phyloP scores from a whole-genome alignment of 2,797 vertebrate genomes.

The Cyclopterus lumpus region DNA sequence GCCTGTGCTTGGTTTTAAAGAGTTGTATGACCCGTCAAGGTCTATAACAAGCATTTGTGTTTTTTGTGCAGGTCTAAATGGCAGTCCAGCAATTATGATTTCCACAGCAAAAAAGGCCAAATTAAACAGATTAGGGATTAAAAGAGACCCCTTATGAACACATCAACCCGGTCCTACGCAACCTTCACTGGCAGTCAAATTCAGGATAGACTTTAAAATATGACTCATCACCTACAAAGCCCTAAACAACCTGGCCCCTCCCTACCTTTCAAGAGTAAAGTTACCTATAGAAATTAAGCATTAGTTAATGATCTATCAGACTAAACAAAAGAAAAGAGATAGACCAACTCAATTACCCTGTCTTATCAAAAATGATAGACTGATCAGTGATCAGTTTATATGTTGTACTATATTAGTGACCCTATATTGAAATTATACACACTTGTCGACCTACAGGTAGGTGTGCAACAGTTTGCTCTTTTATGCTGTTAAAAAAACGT shows the following conservation, averaged over 20 bases:
- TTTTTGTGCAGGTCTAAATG: neutral
- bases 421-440: neutral
- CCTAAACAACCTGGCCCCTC: too few species aligned
- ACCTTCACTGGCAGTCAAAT: too few species aligned
- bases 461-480: neutral
- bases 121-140: neutral
- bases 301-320: conserved; percentile 4
- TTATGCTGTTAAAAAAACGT: neutral
- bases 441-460: neutral
- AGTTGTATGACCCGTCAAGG: neutral
- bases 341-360: neutral
- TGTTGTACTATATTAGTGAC: too few species aligned
- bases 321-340: conserved; percentile 18
- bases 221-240: too few species aligned
- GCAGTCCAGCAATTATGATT: neutral
- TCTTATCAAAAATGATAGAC: neutral
- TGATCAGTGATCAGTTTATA: conserved; percentile 2
- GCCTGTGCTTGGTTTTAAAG: neutral
- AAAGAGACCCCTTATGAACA: too few species aligned
- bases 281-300: neutral
- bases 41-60: neutral
- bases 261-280: too few species aligned
- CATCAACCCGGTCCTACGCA: too few species aligned
- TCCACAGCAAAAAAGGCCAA: neutral
- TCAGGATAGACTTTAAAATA: too few species aligned